These are phyloP conservation scores for Amaurobius ferox DNA, from an alignment of 2,888 invertebrate species.

Conservation along the genomic window DNA sequence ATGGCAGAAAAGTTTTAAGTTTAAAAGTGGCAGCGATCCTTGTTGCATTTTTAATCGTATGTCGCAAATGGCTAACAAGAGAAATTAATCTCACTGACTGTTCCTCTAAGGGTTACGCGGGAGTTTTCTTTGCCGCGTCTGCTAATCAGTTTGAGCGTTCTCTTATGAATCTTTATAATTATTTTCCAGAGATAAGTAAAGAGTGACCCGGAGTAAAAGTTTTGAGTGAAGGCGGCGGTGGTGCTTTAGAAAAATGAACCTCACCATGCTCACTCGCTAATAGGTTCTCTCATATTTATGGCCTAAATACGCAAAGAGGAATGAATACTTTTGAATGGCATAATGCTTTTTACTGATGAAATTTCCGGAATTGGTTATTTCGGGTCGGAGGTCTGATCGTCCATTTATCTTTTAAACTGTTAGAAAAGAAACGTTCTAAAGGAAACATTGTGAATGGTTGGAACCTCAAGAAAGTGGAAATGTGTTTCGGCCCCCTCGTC, in stretches of 20 bases:
- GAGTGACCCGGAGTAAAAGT: slow-evolving; percentile 18
- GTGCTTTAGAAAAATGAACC: slow-evolving; percentile 17
- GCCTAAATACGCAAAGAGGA: slow-evolving; percentile 10
- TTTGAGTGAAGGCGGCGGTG: background rate
- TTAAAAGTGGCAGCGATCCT: slow-evolving; percentile 60
- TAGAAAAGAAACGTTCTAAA: background rate
- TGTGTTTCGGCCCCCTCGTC: background rate
- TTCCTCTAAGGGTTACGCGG: slow-evolving; percentile 44
- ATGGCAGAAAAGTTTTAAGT: slow-evolving; percentile 59
- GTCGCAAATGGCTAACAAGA: slow-evolving; percentile 70
- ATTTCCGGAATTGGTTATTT: background rate
- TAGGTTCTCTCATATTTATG: slow-evolving; percentile 11
- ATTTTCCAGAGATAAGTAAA: slow-evolving; percentile 39
- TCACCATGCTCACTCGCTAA: slow-evolving; percentile 12
- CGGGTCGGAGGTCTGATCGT: background rate
- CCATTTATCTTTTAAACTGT: background rate
- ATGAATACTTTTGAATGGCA: background rate
- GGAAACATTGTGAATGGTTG: slow-evolving; percentile 1
- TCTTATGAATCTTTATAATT: slow-evolving; percentile 57
- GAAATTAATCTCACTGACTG: slow-evolving; percentile 67
- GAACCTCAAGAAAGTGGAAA: background rate
- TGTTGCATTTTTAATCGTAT: slow-evolving; percentile 70
- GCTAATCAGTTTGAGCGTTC: slow-evolving; percentile 53
- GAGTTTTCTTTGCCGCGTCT: slow-evolving; percentile 50
- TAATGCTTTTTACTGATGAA: slow-evolving; percentile 18